Percentiles rank a stretch among this genome's conserved stretches.
phyloP scores from a whole-genome alignment of 1,140 invertebrate species.

The Pogonus chalceus region DNA sequence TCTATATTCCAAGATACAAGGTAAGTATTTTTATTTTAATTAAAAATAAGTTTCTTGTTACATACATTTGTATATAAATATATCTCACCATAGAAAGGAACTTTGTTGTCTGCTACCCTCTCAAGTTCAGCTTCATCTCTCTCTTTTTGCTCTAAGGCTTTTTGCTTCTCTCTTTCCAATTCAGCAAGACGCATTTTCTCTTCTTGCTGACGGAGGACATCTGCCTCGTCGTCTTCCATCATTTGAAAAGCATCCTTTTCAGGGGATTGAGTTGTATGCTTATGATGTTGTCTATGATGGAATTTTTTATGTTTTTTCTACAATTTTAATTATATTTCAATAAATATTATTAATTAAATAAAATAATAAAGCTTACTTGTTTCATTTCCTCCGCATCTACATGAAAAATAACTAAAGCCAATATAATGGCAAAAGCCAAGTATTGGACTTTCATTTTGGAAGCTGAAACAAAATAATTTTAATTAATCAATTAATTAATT shows the following conservation, averaged over 20 bases:
- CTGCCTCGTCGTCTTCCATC: not conserved
- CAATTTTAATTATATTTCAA: not conserved
- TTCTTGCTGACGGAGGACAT: not conserved
- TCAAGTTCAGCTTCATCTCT: conserved; percentile 1
- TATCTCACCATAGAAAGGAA: not conserved
- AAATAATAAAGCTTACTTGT: not conserved
- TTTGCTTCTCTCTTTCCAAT: not conserved
- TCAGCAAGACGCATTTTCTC: not conserved
- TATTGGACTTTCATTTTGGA: not conserved
- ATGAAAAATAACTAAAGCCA: not conserved
- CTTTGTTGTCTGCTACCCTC: not conserved
- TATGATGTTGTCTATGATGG: not conserved
- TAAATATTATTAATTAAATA: not conserved
- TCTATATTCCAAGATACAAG: too few relatives aligned
- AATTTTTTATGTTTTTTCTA: conserved; percentile 1
- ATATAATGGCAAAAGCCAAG: not conserved
- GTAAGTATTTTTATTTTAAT: too few relatives aligned
- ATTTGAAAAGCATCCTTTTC: not conserved
- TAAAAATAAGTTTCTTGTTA: too few relatives aligned
- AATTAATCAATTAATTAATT: not conserved
- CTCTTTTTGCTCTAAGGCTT: not conserved
- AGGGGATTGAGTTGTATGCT: not conserved
- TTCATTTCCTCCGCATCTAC: not conserved
- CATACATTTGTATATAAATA: too few relatives aligned
- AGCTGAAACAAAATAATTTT: not conserved